A percentile compares a stretch with the other conserved stretches of the same genome.
Evolutionary conservation across 1,140 invertebrate species (phyloP).

Genomic region (Drosophila elegans): DNA sequence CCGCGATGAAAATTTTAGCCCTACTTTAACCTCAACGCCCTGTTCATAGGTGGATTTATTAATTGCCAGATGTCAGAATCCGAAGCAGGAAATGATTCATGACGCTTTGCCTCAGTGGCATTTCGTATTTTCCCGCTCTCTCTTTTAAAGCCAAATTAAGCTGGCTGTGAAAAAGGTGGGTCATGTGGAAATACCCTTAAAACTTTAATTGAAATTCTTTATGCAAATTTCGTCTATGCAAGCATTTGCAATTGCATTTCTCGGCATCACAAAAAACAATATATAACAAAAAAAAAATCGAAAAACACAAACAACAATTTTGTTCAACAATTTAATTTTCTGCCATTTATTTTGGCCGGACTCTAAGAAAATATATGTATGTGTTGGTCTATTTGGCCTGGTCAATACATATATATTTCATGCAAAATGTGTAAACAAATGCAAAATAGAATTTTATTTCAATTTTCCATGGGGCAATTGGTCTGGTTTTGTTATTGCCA

Average conservation of each 20-base stretch:
- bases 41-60: slow-evolving; percentile 11
- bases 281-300: background rate
- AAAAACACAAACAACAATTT: background rate
- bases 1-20: slow-evolving; percentile 25
- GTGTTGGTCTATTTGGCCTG: slow-evolving; percentile 9
- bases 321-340: slow-evolving; percentile 24
- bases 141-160: background rate
- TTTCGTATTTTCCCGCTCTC: background rate
- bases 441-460: slow-evolving; percentile 25
- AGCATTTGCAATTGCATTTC: slow-evolving; percentile 25
- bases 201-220: slow-evolving; percentile 42
- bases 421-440: slow-evolving; percentile 35
- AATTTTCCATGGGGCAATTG: slow-evolving; percentile 16
- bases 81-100: slow-evolving; percentile 30
- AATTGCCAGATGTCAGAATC: slow-evolving; percentile 40
- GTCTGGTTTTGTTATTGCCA: slow-evolving; percentile 5
- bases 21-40: slow-evolving; percentile 19
- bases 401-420: slow-evolving; percentile 32
- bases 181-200: slow-evolving; percentile 11
- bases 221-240: slow-evolving; percentile 31
- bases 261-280: background rate
- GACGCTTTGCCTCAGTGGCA: background rate
- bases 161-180: background rate
- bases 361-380: slow-evolving; percentile 28
- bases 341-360: slow-evolving; percentile 20